phyloP scores from a whole-genome alignment of 2,797 vertebrate species.

The Pseudomugil gertrudae region DNA sequence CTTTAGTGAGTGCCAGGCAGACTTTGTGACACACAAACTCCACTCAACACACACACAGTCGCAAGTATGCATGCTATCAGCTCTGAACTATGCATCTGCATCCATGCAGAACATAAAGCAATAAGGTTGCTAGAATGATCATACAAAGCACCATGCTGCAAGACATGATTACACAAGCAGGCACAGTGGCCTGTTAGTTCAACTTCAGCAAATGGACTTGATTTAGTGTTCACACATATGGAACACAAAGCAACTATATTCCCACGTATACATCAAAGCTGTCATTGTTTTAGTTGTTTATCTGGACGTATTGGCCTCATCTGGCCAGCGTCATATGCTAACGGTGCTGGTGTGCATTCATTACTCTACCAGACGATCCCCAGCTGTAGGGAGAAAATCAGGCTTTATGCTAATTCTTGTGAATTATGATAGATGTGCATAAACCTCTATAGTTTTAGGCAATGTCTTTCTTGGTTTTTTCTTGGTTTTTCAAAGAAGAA shows the following conservation, averaged over 20 bases:
- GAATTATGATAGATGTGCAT: constrained; percentile 69
- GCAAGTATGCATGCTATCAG: constrained; percentile 47
- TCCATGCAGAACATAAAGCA: constrained; percentile 66
- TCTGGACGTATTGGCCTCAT: constrained; percentile 73
- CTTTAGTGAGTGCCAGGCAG: constrained; percentile 69
- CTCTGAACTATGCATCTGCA: constrained; percentile 45
- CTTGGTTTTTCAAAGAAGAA: constrained; percentile 21
- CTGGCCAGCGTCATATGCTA: constrained; percentile 63
- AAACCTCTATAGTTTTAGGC: constrained; percentile 53
- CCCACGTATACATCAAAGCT: constrained; percentile 57
- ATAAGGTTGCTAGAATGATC: constrained; percentile 58
- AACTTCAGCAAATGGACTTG: constrained; percentile 34
- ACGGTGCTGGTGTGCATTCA: constrained; percentile 73
- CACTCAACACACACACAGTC: constrained; percentile 37
- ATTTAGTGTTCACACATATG: constrained; percentile 51
- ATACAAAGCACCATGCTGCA: constrained; percentile 55
- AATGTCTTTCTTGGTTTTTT: background rate
- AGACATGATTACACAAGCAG: constrained; percentile 48
- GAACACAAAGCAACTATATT: constrained; percentile 61
- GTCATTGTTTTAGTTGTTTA: constrained; percentile 54
- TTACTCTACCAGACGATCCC: constrained; percentile 54
- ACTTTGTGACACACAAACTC: constrained; percentile 71
- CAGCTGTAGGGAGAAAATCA: constrained; percentile 64
- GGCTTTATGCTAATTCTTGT: constrained; percentile 69
- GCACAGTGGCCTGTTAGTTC: constrained; percentile 45